phyloP scores from a whole-genome alignment of 2,888 invertebrate genomes.

The Sialis lutaria region DNA sequence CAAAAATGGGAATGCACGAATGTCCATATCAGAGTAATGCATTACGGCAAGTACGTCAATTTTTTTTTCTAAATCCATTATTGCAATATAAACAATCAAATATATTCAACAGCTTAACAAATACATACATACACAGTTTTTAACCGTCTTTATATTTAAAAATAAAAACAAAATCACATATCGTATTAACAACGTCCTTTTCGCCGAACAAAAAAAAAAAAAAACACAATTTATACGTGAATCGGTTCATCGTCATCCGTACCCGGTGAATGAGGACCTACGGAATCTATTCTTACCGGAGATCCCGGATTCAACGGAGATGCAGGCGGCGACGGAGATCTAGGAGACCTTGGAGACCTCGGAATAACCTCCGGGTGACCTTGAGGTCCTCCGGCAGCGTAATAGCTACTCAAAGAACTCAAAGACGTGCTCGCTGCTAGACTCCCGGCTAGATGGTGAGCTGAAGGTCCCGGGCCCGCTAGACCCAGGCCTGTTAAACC shows the following conservation, averaged over 20 bases:
- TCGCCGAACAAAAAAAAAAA: too few relatives aligned
- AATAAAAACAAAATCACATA: too few relatives aligned
- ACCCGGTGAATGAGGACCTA: conserved; percentile 21
- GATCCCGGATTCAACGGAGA: conserved; percentile 43
- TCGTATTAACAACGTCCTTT: too few relatives aligned
- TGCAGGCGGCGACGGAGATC: conserved; percentile 33
- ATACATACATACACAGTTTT: too few relatives aligned
- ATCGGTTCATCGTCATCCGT: conserved; percentile 46
- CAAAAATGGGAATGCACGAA: too few relatives aligned
- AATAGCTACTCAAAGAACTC: conserved; percentile 35
- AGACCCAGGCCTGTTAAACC: conserved; percentile 36
- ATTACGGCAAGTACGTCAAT: too few relatives aligned
- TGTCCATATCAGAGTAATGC: too few relatives aligned
- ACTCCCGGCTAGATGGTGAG: conserved; percentile 35
- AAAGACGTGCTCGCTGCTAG: conserved; percentile 51
- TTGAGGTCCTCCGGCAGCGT: conserved; percentile 33
- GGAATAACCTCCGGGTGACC: conserved; percentile 30
- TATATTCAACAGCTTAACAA: too few relatives aligned
- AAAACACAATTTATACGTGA: conserved; percentile 29
- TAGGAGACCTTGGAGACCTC: conserved; percentile 24
- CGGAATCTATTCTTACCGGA: conserved; percentile 29
- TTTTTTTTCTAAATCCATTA: too few relatives aligned
- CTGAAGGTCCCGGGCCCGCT: conserved; percentile 46
- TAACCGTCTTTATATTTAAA: too few relatives aligned
- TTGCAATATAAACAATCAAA: too few relatives aligned